These are phyloP conservation scores for Drosophila littoralis DNA, from an alignment of 1,140 invertebrate genomes.

Conservation along the genomic window DNA sequence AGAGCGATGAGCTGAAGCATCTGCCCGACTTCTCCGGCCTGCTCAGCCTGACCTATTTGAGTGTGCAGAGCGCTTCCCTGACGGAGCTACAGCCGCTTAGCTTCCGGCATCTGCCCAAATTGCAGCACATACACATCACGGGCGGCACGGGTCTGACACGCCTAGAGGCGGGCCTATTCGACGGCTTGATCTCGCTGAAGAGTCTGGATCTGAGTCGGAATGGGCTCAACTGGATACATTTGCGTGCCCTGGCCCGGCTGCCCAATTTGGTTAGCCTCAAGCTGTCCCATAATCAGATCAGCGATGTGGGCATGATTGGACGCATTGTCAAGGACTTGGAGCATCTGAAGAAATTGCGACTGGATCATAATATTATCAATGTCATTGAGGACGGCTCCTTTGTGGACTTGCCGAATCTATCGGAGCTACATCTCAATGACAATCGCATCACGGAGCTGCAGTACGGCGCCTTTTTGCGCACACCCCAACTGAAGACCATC, in stretches of 20 bases:
- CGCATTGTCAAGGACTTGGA: constrained; percentile 90
- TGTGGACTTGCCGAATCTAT: constrained; percentile 90
- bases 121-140: constrained; percentile 91
- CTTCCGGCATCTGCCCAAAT: constrained; percentile 89
- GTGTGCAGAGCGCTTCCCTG: constrained; percentile 89
- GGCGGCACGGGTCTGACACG: constrained; percentile 88
- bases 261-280: constrained; percentile 90
- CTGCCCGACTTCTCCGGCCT: constrained; percentile 89
- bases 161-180: constrained; percentile 90
- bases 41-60: constrained; percentile 87
- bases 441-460: constrained; percentile 91
- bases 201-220: constrained; percentile 91
- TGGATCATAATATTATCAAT: constrained; percentile 90
- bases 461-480: constrained; percentile 91
- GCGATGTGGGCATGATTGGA: constrained; percentile 91
- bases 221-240: constrained; percentile 91
- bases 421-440: constrained; percentile 88
- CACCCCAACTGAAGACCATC: constrained; percentile 89
- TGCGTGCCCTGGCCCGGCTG: constrained; percentile 89
- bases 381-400: constrained; percentile 91
- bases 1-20: constrained; percentile 90
- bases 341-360: constrained; percentile 88
- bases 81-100: constrained; percentile 89
- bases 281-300: constrained; percentile 89
- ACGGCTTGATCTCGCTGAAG: constrained; percentile 89